Base-by-base conservation (phyloP, 2,888 invertebrate species). In the Drosophila subsilvestris region DNA sequence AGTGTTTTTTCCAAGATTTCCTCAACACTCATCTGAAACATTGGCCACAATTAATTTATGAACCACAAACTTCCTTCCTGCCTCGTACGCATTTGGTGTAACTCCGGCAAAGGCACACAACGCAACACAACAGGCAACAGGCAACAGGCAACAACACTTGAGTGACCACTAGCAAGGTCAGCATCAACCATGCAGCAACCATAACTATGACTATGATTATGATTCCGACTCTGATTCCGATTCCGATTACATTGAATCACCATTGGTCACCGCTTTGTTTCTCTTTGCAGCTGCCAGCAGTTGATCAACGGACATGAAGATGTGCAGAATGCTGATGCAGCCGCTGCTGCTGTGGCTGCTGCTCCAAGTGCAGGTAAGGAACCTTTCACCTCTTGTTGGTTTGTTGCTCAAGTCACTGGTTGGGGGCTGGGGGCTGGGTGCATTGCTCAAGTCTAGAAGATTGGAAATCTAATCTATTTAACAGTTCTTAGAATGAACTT, bases 31-130 rank as follows among this genome's bases (percentile, higher is more conserved):
- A 37, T n/a, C 43, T 25, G 37, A 55, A 45, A 78, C 88, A 84
- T 82, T 84, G 83, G 74, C 83, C 83, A 88, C 74, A 83, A 79
- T 83, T 86, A 86, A 78, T 84, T 88, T 83, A 83, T 83, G 83
- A 88, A 83, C 80, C 88, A 86, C 88, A 83, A 74, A 75, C 86
- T 88, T 88, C 83, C 86, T 88, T 86, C 83, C 83, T 73, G 79
- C 63, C 71, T 53, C 37, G 32, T 55, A 79, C 76, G 81, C 83
- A 83, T 78, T 71, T 61, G 60, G 59, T 83, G 66, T 76, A 75
- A 79, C 58, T 58, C 66, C 66, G 54, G 75, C 74, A 77, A 77
- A 69, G 68, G 32, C 12, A 68, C 47, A 27, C 50, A 63, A 45
- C 56, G 12, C 18, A 14, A 10, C 32, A 20, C 7, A 53, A 1